These are phyloP conservation scores for Pogonocichla stellata DNA, from an alignment of 2,113 vertebrate species.

Conservation along the genomic window DNA sequence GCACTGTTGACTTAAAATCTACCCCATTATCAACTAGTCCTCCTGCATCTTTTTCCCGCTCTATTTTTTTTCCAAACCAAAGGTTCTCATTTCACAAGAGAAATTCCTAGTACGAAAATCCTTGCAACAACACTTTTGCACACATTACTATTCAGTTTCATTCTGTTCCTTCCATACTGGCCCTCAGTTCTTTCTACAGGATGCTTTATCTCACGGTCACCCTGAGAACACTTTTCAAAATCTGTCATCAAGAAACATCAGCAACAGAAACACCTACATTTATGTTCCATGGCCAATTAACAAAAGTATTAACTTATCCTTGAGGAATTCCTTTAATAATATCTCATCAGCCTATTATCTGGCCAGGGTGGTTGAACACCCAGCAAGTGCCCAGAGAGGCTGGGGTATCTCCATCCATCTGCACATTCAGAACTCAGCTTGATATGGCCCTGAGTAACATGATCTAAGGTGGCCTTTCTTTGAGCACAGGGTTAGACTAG, in stretches of 20 bases:
- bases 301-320: background rate
- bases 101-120: background rate
- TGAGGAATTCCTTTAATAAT: background rate
- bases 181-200: background rate
- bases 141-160: background rate
- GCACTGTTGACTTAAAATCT: background rate
- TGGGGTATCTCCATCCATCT: background rate
- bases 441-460: background rate
- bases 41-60: background rate
- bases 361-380: background rate
- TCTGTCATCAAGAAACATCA: background rate
- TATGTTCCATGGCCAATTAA: background rate
- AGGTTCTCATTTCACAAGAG: background rate
- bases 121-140: background rate
- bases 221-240: background rate
- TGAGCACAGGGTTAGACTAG: background rate
- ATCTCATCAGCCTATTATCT: background rate
- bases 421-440: background rate
- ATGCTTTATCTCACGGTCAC: background rate
- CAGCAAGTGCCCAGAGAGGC: background rate
- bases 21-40: background rate
- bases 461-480: background rate
- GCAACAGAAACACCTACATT: background rate
- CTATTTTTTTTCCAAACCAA: background rate
- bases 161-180: background rate